Evolutionary conservation across 2,797 vertebrate genomes (phyloP), one percentile per base, ranked within the genome.

Genomic region (Manis crassicaudata): DNA sequence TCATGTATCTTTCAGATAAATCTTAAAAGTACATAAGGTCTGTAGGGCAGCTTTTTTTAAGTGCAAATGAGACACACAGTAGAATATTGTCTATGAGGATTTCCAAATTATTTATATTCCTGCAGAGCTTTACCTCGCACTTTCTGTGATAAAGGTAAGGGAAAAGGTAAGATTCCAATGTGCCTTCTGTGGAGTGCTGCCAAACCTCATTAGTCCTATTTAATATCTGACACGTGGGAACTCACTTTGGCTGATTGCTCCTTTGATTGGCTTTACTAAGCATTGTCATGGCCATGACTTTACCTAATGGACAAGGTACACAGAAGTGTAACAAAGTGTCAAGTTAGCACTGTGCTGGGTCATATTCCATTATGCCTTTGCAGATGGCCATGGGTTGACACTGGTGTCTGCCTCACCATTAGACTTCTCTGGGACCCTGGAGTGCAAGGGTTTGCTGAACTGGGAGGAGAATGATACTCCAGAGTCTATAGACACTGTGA

Each of bases 11-110:
- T 98, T 98, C 98, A 98, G 98, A 98, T 98, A 98, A 98, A 98
- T 99, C 98, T 99, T 99, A 98, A 99, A 99, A 99, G 98, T 98
- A 98, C 98, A 98, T 98, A 98, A 98, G 98, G 98, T 99, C 98
- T 98, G 97, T 97, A 98, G 98, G 98, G 98, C 98, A 98, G 98
- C 97, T 95, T 98, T 99, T 98, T 99, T 99, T 92, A 99, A 99
- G 98, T 99, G 98, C 98, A 99, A 99, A 99, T 99, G 98, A 99
- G 98, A 96, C 73, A 9, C 98, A 97, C 96, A 97, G 98, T 98
- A 97, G 98, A 99, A 98, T 98, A 98, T 98, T 98, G 97, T 98
- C 98, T 98, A 93, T 95, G 97, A 98, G 97, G 95, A 92, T 98
- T 98, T 98, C 98, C 98, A 98, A 98, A 98, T 99, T 98, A 99